These are phyloP conservation scores for Columba janthina DNA, from an alignment of 2,113 vertebrate genomes.

Conservation along the genomic window DNA sequence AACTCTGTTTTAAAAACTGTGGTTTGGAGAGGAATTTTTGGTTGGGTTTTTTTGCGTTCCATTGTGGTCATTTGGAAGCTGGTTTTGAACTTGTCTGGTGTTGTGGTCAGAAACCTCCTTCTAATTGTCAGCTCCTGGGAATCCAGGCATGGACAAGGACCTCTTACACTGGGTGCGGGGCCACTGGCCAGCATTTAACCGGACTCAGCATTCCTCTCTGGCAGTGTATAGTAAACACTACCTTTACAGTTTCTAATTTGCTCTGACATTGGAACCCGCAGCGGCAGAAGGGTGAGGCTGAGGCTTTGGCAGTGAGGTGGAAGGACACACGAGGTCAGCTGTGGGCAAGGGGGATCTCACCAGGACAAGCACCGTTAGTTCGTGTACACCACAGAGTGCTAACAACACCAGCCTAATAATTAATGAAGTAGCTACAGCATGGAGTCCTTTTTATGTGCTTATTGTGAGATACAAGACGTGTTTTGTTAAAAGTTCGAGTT, in stretches of 20 bases:
- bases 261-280: background rate
- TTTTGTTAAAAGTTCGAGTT: background rate
- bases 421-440: background rate
- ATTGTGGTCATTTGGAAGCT: background rate
- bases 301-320: background rate
- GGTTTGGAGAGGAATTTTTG: background rate
- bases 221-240: background rate
- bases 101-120: conserved; percentile 10
- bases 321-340: background rate
- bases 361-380: background rate
- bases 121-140: background rate
- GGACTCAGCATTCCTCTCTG: background rate
- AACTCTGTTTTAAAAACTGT: background rate
- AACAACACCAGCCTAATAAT: background rate
- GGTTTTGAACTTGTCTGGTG: conserved; percentile 3
- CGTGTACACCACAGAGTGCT: background rate
- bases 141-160: background rate
- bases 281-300: background rate
- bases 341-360: background rate
- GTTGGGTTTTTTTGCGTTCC: background rate
- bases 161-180: background rate
- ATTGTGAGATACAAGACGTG: background rate
- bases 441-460: background rate
- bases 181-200: background rate
- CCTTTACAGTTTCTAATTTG: background rate